Evolutionary conservation across 2,888 invertebrate species (phyloP), one percentile per base, ranked within the genome.

Genomic region (Tiliacea aurago): DNA sequence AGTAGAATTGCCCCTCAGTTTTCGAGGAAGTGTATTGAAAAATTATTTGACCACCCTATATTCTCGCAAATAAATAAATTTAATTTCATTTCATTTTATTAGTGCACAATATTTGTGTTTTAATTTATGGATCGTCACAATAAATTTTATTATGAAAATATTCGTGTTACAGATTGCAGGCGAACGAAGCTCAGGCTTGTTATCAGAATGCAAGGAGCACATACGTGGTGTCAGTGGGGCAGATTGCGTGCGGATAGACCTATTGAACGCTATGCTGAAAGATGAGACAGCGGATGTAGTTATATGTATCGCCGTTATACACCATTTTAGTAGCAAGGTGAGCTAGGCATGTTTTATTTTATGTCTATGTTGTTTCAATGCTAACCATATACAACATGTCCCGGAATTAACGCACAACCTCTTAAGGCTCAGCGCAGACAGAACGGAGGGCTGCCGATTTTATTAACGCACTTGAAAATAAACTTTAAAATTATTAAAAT

Each of bases 221-320:
- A 63, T 85, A 2, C 58, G 70, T 0, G 80, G 20, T 5, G 43
- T 85, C 2, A 33, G 80, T 5, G 97, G 97, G 81, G 97, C 97
- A 76, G 97, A 98, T 90, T 97, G 98, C 61, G 97, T 98, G 86
- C 96, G 97, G 0, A 97, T 98, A 58, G 98, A 99, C 94, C 97
- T 98, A 84, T 95, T 99, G 33, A 88, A 94, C 55, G 92, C 99
- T 51, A 98, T 98, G 0, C 95, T 99, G 70, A 96, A 96, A 65
- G 96, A 97, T 80, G 93, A 91, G 41, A 95, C 96, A 76, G 97
- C 98, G 0, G 99, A 99, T 95, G 98, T 97, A 3, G 97, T 97
- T 72, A 97, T 99, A 56, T 99, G 99, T 92, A 99, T 99, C 86
- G 99, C 99, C 2, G 99, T 99, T 1, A 97, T 99, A 87, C 99